phyloP scores from a whole-genome alignment of 2,113 vertebrate genomes.

The Martes martes region DNA sequence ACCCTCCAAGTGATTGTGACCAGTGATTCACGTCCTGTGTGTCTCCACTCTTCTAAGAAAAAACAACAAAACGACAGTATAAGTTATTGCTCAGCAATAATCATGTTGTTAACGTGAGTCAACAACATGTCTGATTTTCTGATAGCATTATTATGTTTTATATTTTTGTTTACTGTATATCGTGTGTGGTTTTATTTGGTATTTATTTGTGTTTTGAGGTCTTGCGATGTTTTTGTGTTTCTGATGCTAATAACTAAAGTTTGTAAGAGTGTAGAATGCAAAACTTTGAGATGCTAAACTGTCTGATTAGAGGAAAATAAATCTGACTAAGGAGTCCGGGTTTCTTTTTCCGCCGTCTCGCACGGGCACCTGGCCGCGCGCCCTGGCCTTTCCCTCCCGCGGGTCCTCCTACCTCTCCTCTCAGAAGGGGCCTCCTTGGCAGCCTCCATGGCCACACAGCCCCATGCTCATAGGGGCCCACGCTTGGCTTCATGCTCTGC shows the following conservation, averaged over 20 bases:
- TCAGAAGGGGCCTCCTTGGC: neutral
- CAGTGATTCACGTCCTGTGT: constrained; percentile 79
- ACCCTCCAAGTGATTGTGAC: constrained; percentile 85
- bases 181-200: constrained; percentile 82
- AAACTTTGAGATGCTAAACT: constrained; percentile 85
- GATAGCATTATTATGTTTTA: constrained; percentile 83
- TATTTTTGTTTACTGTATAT: constrained; percentile 83
- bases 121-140: constrained; percentile 80
- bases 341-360: constrained; percentile 58
- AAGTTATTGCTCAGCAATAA: constrained; percentile 85
- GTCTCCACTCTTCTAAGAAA: constrained; percentile 78
- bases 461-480: neutral
- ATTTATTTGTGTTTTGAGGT: constrained; percentile 90
- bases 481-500: accelerated
- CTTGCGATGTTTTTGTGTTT: constrained; percentile 86
- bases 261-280: constrained; percentile 85
- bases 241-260: constrained; percentile 85
- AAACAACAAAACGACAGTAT: constrained; percentile 74
- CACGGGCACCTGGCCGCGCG: accelerated
- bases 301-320: constrained; percentile 85
- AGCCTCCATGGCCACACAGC: neutral
- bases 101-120: constrained; percentile 75
- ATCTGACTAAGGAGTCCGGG: constrained; percentile 80
- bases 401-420: neutral
- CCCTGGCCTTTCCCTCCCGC: neutral